Evolutionary conservation across 2,888 invertebrate species (phyloP), one percentile per base, ranked within the genome.

Genomic region (Tetragonula carbonaria): DNA sequence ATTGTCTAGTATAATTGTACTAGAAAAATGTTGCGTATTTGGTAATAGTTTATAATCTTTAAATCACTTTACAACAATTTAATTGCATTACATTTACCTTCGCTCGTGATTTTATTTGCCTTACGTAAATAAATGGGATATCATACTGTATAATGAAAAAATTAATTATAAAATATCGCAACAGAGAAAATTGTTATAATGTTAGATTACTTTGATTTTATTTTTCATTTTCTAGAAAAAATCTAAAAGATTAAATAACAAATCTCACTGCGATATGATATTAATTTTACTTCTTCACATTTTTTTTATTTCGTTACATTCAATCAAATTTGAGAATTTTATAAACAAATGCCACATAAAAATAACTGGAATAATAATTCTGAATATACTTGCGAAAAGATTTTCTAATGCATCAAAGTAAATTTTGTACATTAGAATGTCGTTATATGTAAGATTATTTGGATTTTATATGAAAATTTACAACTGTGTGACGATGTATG

Each of bases 41-140:
- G 16, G 28, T 57, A 45, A 33, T n/a, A 55, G 50, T 57, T 73
- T 16, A 23, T 76, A 51, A 70, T 23, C 33, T 59, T 70, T 62
- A 50, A 33, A 18, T 14, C 23, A 13, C 13, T 45, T 45, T 14
- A 4, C 21, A 45, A 23, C 33, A 70, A 55, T 57, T 23, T n/a
- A 71, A 33, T 71, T 70, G 21, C 14, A 4, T 68, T 70, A 13
- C 13, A 70, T 0, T 33, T 33, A 33, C 33, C 33, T 63, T 62
- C 4, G 14, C 6, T 74, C 11, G 5, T 18, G 14, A 38, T 63
- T 63, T 77, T 72, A 28, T 45, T 23, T 45, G 21, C 21, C 5
- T 38, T 45, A 53, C 1, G 28, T 63, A 38, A 38, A 21, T 55
- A 33, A 53, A 33, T 23, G 18, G 2, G 45, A n/a, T 33, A 65